Percentiles rank a stretch among this genome's conserved stretches.
phyloP scores from a whole-genome alignment of 2,113 vertebrate species.

The Opisthocomus hoazin region DNA sequence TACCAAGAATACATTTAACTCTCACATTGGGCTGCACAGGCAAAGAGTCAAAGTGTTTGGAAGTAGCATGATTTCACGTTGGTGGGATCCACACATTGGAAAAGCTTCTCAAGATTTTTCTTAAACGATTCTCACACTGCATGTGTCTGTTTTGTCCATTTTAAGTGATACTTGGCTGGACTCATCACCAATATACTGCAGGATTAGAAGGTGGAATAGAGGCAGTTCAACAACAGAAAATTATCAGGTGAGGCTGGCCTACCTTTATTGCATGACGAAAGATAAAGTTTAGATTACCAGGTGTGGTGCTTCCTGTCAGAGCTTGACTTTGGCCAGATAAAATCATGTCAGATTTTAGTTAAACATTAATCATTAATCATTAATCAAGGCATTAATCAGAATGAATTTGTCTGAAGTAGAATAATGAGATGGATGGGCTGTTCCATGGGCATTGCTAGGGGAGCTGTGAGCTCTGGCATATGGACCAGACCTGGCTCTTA shows the following conservation, averaged over 20 bases:
- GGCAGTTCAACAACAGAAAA: background rate
- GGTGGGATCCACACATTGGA: background rate
- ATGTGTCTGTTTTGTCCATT: background rate
- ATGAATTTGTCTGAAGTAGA: background rate
- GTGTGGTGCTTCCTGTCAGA: background rate
- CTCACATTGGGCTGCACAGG: background rate
- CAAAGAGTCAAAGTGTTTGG: background rate
- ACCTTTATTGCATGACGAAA: background rate
- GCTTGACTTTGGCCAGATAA: background rate
- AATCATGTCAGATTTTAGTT: background rate
- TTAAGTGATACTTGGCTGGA: background rate
- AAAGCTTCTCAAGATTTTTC: background rate
- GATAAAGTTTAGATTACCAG: background rate
- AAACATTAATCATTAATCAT: no score
- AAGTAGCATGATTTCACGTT: background rate
- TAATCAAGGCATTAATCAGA: background rate
- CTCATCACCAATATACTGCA: background rate
- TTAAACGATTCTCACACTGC: background rate
- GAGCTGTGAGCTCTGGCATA: background rate
- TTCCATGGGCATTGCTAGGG: fast-evolving
- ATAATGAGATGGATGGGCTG: background rate
- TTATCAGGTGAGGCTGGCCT: background rate
- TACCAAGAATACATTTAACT: background rate
- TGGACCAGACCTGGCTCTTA: background rate
- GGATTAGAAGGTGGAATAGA: background rate